Evolutionary conservation across 2,888 invertebrate genomes (phyloP), one percentile per base, ranked within the genome.

Genomic region (Lathronympha strigana): DNA sequence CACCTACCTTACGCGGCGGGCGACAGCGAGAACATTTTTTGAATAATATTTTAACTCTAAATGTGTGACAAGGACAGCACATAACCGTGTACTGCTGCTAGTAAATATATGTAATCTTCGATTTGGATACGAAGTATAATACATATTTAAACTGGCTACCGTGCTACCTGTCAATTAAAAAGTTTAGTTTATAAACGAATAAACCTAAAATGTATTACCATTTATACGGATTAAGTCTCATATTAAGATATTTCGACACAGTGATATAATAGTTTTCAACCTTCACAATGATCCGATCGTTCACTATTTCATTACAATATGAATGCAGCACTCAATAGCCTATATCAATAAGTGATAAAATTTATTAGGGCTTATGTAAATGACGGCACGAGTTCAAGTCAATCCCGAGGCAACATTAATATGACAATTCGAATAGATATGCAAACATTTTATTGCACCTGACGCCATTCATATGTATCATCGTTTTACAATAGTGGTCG

Each of bases 401-500:
- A 73, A 75, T 74, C 69, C 77, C 73, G 75, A 76, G 76, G 75
- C 80, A 86, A 87, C 85, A 85, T 83, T 79, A 83, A 84, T 79
- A 74, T 73, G 68, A 75, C 74, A 74, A 76, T 78, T 76, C 73
- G 78, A 77, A 88, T 88, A 84, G 84, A 86, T 85, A 91, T 91
- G 90, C 90, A 86, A 90, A 90, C 87, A 2, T 78, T 79, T 73
- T 79, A 81, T 84, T 81, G 74, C 79, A 83, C 79, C 76, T 83
- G 81, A 84, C 76, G 71, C 76, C 81, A 81, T 80, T 82, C 77
- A 81, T 77, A 80, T 76, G 76, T 81, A 81, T 84, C 80, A 83
- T 82, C 78, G 72, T 76, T 80, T 79, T 79, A 80, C 83, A 81
- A 82, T 72, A 69, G 76, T 76, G 87, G 83, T 81, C 85, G 77